These are phyloP conservation scores for Tetramorium bicarinatum DNA, from an alignment of 2,888 invertebrate genomes.

Conservation along the genomic window DNA sequence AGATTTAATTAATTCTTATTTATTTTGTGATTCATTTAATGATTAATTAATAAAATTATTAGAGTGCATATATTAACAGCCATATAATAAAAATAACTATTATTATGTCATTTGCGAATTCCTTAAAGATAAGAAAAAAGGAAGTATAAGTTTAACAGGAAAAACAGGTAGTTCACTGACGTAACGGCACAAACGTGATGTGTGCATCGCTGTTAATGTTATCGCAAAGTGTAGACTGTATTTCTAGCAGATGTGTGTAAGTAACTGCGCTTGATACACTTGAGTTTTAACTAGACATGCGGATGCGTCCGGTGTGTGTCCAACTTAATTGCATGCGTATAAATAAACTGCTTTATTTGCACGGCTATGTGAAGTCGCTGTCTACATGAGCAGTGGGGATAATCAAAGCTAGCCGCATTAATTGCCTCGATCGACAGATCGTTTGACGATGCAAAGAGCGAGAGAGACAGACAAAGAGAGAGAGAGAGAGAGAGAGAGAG, in stretches of 20 bases:
- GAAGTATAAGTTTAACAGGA: neutral
- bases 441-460: conserved; percentile 52
- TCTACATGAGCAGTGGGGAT: conserved; percentile 47
- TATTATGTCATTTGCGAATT: neutral
- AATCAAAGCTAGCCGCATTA: conserved; percentile 70
- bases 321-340: conserved; percentile 69
- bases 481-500: neutral
- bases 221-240: conserved; percentile 30
- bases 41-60: neutral
- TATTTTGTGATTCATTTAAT: neutral
- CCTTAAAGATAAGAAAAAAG: neutral
- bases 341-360: conserved; percentile 74
- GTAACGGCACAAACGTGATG: neutral
- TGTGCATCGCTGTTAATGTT: conserved; percentile 30
- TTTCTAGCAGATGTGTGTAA: conserved; percentile 51
- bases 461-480: neutral
- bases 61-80: neutral
- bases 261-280: conserved; percentile 60
- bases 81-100: neutral
- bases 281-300: conserved; percentile 60
- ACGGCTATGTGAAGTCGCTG: conserved; percentile 47
- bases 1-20: neutral
- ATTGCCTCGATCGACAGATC: conserved; percentile 62
- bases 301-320: conserved; percentile 25
- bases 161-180: neutral